Conservation (phyloP, 2,888 invertebrate species). For the Drosophila pseudotalamancana region DNA sequence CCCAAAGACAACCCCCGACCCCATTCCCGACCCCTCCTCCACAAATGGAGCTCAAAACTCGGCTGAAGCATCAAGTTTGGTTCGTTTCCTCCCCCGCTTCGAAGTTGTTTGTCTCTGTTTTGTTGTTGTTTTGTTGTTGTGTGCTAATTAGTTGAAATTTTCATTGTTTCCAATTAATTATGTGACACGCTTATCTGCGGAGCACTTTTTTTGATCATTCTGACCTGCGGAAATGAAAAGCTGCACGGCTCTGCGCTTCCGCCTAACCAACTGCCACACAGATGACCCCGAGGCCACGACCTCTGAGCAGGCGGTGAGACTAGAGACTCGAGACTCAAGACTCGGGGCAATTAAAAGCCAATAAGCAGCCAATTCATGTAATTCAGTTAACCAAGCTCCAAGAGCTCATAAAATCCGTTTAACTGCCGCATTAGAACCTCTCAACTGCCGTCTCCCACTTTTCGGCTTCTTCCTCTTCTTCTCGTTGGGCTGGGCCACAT, state of each 20-base stretch:
- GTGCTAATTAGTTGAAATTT: conserved; percentile 74
- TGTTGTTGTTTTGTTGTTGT: conserved; percentile 35
- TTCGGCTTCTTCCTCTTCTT: conserved; percentile 12
- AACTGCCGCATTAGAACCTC: conserved; percentile 69
- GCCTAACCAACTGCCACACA: conserved; percentile 22
- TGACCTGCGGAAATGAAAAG: conserved; percentile 62
- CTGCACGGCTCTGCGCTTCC: conserved; percentile 38
- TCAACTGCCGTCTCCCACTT: conserved; percentile 41
- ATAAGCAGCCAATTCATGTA: conserved; percentile 75
- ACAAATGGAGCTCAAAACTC: conserved; percentile 10
- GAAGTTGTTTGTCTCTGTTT: conserved; percentile 17
- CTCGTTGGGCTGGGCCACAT: conserved; percentile 44
- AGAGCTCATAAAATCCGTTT: conserved; percentile 69
- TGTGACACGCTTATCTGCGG: conserved; percentile 72
- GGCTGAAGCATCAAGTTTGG: conserved; percentile 36
- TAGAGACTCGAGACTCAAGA: too few species aligned
- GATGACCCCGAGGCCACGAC: conserved; percentile 35
- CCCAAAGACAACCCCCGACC: conserved; percentile 42
- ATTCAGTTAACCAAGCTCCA: conserved; percentile 62
- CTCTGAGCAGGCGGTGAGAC: conserved; percentile 9
- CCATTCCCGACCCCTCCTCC: conserved; percentile 22
- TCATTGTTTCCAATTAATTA: conserved; percentile 73
- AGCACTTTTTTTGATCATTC: conserved; percentile 35
- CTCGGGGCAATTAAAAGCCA: conserved; percentile 71
- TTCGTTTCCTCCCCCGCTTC: conserved; percentile 46